Conservation (phyloP, 2,888 invertebrate genomes). For the Chorisops tibialis region DNA sequence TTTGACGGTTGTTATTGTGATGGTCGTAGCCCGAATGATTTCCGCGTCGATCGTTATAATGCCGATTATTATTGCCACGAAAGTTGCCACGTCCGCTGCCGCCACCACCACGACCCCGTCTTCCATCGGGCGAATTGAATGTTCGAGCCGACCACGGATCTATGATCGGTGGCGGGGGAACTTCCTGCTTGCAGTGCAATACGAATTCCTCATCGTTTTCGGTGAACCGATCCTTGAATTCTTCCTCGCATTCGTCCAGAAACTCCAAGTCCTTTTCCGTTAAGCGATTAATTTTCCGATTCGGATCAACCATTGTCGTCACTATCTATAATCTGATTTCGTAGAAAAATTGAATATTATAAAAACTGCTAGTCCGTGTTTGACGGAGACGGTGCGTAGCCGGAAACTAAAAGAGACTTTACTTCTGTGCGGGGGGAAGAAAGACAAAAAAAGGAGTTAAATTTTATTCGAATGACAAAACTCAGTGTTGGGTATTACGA, state of each 20-base stretch:
- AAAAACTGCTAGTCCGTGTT: background rate
- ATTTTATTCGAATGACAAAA: too few relatives aligned
- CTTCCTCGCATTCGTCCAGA: slow-evolving; percentile 60
- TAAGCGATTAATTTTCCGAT: slow-evolving; percentile 53
- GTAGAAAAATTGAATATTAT: background rate
- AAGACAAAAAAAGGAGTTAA: too few relatives aligned
- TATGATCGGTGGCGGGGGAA: slow-evolving; percentile 58
- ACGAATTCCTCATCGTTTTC: slow-evolving; percentile 62
- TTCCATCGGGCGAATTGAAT: slow-evolving; percentile 4
- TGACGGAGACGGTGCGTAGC: background rate
- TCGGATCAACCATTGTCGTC: slow-evolving; percentile 50
- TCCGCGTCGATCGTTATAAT: slow-evolving; percentile 2
- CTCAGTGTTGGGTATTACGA: slow-evolving; percentile 34
- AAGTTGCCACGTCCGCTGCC: background rate
- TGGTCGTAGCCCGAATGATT: slow-evolving; percentile 1
- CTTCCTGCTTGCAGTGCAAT: slow-evolving; percentile 50
- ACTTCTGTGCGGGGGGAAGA: slow-evolving; percentile 9
- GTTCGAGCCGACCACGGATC: slow-evolving; percentile 54
- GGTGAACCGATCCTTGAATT: slow-evolving; percentile 61
- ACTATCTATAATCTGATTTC: background rate
- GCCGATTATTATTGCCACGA: slow-evolving; percentile 1
- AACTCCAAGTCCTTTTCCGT: slow-evolving; percentile 60
- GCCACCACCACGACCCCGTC: slow-evolving; percentile 5
- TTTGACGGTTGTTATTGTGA: background rate
- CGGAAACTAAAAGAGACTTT: slow-evolving; percentile 14